Percentiles rank a stretch among this genome's conserved stretches.
Conservation (phyloP, 2,888 invertebrate genomes). For the Drosophila incognita region DNA sequence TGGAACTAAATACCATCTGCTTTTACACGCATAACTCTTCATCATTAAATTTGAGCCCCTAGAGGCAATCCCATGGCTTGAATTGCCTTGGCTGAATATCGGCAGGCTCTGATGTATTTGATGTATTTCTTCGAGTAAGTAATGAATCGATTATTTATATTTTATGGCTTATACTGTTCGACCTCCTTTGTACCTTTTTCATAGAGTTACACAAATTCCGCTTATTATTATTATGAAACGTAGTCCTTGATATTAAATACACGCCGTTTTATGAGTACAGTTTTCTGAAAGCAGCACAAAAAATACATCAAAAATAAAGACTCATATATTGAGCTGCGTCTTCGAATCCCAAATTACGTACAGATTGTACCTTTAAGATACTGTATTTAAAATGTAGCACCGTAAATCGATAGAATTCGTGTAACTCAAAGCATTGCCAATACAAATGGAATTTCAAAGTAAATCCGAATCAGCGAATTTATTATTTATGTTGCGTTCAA, state of each 20-base stretch:
- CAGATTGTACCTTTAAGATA: neutral
- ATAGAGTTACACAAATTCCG: neutral
- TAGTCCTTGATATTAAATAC: neutral
- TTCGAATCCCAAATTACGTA: neutral
- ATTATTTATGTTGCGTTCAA: neutral
- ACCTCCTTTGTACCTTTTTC: neutral
- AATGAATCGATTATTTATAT: neutral
- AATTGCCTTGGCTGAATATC: too few species aligned
- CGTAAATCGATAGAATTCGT: neutral
- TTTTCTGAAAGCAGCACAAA: neutral
- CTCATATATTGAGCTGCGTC: neutral
- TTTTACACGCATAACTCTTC: neutral
- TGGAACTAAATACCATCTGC: neutral
- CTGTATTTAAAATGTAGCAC: neutral
- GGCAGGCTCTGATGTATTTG: too few species aligned
- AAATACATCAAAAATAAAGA: neutral
- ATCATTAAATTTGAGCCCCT: too few species aligned
- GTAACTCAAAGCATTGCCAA: neutral
- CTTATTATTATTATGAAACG: neutral
- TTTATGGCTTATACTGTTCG: neutral
- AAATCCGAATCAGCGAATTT: neutral
- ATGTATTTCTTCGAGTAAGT: neutral
- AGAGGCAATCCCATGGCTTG: too few species aligned
- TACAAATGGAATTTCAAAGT: neutral
- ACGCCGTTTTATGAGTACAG: neutral